Conservation (phyloP, 2,113 vertebrate species). For the Camelus dromedarius region DNA sequence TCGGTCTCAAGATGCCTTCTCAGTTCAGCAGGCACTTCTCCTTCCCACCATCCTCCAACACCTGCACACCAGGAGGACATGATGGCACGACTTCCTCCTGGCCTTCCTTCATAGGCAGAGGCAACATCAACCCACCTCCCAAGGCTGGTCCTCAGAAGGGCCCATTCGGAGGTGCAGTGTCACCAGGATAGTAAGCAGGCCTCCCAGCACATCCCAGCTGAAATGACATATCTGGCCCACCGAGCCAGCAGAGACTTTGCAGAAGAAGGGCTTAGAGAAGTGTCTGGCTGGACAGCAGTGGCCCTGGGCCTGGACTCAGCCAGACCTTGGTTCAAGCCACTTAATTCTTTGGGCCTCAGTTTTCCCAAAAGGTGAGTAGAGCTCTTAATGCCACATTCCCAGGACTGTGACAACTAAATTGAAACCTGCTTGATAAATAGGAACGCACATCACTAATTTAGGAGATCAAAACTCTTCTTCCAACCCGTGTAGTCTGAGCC, state of each 20-base stretch:
- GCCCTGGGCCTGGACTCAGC: neutral
- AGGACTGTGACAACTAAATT: neutral
- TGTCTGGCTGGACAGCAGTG: too few species aligned
- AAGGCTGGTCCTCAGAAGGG: neutral
- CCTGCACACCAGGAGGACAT: fast-evolving
- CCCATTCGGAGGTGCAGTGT: neutral
- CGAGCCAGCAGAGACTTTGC: neutral
- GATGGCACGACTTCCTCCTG: fast-evolving
- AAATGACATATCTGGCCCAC: neutral
- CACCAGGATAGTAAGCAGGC: neutral
- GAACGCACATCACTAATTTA: neutral
- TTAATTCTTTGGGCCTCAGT: neutral
- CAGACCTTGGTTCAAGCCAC: neutral
- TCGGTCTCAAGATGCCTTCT: neutral
- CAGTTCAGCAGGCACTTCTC: neutral
- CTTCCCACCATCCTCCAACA: neutral
- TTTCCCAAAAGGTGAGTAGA: neutral
- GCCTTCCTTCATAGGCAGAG: neutral
- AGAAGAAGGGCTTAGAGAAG: neutral
- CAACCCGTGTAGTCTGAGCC: neutral
- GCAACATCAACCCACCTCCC: too few species aligned
- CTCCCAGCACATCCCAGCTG: neutral
- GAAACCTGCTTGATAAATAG: neutral
- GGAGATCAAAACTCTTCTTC: neutral
- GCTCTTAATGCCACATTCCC: neutral